phyloP scores from a whole-genome alignment of 2,797 vertebrate species.

The Chloroceryle amazona region DNA sequence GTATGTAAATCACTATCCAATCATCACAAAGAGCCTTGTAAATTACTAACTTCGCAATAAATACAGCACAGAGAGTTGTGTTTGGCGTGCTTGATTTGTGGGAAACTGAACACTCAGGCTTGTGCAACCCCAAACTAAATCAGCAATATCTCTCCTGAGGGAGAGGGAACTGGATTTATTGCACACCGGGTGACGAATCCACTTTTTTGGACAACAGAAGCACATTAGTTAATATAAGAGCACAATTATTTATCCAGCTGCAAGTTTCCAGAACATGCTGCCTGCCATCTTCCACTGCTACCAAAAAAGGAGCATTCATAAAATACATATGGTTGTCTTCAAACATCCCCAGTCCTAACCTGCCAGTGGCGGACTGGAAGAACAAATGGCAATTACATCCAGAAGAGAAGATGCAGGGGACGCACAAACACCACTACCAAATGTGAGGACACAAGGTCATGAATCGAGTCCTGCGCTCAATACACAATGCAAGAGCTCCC shows the following conservation, averaged over 20 bases:
- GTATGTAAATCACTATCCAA: too few relatives aligned
- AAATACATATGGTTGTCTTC: background rate
- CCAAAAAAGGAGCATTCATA: background rate
- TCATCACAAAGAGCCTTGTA: too few relatives aligned
- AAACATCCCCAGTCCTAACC: background rate
- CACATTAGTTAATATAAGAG: accelerated
- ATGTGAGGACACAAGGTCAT: accelerated
- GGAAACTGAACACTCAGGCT: too few relatives aligned
- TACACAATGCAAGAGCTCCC: background rate
- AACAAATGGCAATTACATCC: background rate
- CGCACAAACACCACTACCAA: background rate
- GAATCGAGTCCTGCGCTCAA: accelerated
- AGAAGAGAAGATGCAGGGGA: background rate
- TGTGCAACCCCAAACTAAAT: too few relatives aligned
- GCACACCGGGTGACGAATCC: too few relatives aligned
- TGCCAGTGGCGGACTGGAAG: background rate
- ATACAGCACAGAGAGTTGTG: too few relatives aligned
- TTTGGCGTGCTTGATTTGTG: too few relatives aligned
- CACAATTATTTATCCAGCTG: background rate
- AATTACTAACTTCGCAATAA: too few relatives aligned
- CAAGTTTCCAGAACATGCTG: background rate
- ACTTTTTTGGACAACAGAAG: background rate
- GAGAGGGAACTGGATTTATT: too few relatives aligned
- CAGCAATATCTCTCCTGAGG: too few relatives aligned
- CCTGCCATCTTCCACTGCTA: background rate